Conservation (phyloP, 2,797 vertebrate genomes). For the Nannoperca australis region DNA sequence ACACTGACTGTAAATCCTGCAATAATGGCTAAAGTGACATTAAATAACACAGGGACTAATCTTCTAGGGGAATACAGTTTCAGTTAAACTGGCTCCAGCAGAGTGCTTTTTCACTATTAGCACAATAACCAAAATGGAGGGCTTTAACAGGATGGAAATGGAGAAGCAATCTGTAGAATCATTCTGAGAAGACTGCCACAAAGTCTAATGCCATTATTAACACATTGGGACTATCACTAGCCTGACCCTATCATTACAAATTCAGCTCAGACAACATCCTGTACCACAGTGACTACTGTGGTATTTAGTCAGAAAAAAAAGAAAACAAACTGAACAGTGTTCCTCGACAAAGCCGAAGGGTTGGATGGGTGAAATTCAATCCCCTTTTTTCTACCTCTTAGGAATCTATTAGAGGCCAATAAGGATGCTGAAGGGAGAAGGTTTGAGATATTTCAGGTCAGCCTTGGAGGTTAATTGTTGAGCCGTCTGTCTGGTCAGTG, state of each 20-base stretch:
- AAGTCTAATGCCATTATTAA: constrained; percentile 55
- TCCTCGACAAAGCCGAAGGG: constrained; percentile 53
- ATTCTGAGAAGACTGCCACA: constrained; percentile 32
- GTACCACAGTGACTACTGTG: constrained; percentile 43
- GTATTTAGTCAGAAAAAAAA: constrained; percentile 44
- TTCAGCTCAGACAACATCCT: constrained; percentile 40
- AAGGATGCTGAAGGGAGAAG: constrained; percentile 68
- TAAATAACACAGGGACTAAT: constrained; percentile 70
- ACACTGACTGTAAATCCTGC: constrained; percentile 67
- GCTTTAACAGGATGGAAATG: constrained; percentile 38
- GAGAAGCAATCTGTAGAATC: constrained; percentile 51
- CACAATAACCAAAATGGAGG: constrained; percentile 57
- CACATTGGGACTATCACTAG: constrained; percentile 35
- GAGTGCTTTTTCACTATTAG: constrained; percentile 69
- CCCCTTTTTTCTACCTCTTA: constrained; percentile 72
- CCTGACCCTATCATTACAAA: constrained; percentile 17
- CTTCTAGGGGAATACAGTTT: constrained; percentile 55
- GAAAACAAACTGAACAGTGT: constrained; percentile 57
- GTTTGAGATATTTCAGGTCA: constrained; percentile 84
- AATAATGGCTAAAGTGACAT: constrained; percentile 75
- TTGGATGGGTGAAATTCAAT: constrained; percentile 70
- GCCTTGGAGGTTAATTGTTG: constrained; percentile 84
- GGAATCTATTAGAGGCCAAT: constrained; percentile 81
- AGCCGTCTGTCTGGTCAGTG: constrained; percentile 80
- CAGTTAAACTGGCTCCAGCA: constrained; percentile 70